Conservation (phyloP, 2,888 invertebrate species). For the Morpho deidamia region DNA sequence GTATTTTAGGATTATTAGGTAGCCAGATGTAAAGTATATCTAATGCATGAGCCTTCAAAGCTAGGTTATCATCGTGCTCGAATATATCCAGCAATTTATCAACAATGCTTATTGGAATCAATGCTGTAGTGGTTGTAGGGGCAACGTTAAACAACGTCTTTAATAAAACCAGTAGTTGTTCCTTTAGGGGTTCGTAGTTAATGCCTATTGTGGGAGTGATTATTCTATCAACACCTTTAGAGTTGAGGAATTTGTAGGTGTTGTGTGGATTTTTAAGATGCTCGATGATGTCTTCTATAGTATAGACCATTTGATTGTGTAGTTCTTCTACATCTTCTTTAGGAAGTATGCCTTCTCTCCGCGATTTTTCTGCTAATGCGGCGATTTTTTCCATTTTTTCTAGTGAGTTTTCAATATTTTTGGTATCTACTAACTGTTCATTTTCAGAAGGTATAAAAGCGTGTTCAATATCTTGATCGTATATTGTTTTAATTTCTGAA, state of each 20-base stretch:
- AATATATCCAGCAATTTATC: conserved; percentile 53
- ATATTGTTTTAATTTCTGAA: conserved; percentile 2
- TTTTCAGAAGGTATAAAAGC: neutral
- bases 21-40: conserved; percentile 52
- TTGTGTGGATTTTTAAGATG: conserved; percentile 35
- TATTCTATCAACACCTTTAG: conserved; percentile 45
- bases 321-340: conserved; percentile 31
- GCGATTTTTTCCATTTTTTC: conserved; percentile 32
- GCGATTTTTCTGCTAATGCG: conserved; percentile 24
- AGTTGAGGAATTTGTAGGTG: conserved; percentile 44
- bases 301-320: conserved; percentile 34
- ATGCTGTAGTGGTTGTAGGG: conserved; percentile 36
- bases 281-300: conserved; percentile 36
- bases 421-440: neutral
- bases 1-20: conserved; percentile 51
- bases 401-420: conserved; percentile 30
- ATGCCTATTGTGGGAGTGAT: conserved; percentile 36
- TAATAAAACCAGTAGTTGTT: conserved; percentile 36
- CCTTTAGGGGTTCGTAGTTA: conserved; percentile 34
- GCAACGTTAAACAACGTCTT: conserved; percentile 44
- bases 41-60: conserved; percentile 44
- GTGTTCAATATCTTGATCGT: neutral
- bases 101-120: conserved; percentile 42
- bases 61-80: conserved; percentile 42
- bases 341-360: conserved; percentile 22